These are phyloP conservation scores for Megaceryle torquata DNA, from an alignment of 2,113 vertebrate species.

Conservation along the genomic window DNA sequence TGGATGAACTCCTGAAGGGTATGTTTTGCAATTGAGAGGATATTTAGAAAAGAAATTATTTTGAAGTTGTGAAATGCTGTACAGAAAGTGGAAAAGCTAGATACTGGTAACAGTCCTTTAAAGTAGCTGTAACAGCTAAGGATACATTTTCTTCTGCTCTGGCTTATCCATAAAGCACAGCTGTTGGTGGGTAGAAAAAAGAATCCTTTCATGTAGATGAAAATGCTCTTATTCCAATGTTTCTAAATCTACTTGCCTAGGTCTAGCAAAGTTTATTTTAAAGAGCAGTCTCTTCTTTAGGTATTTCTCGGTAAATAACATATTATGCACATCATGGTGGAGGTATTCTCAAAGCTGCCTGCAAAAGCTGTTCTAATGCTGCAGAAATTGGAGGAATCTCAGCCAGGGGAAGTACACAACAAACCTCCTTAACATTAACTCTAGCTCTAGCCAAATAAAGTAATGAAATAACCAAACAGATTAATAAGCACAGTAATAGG, in stretches of 20 bases:
- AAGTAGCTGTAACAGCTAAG: background rate
- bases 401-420: background rate
- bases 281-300: slow-evolving; percentile 29
- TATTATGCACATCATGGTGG: background rate
- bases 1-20: background rate
- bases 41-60: background rate
- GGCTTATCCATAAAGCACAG: slow-evolving; percentile 51
- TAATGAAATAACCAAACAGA: background rate
- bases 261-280: slow-evolving; percentile 33
- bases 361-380: background rate
- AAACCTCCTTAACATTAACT: background rate
- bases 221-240: slow-evolving; percentile 8
- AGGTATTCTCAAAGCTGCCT: slow-evolving; percentile 7
- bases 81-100: background rate
- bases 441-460: background rate
- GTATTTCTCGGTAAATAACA: background rate
- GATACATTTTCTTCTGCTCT: background rate
- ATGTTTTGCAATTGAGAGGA: background rate
- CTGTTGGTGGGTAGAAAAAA: background rate
- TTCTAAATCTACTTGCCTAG: slow-evolving; percentile 27
- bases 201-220: slow-evolving; percentile 30
- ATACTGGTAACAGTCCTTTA: background rate
- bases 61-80: background rate
- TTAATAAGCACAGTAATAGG: background rate
- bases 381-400: background rate